Evolutionary conservation across 2,797 vertebrate genomes (phyloP).

Genomic region (Calcarius lapponicus): DNA sequence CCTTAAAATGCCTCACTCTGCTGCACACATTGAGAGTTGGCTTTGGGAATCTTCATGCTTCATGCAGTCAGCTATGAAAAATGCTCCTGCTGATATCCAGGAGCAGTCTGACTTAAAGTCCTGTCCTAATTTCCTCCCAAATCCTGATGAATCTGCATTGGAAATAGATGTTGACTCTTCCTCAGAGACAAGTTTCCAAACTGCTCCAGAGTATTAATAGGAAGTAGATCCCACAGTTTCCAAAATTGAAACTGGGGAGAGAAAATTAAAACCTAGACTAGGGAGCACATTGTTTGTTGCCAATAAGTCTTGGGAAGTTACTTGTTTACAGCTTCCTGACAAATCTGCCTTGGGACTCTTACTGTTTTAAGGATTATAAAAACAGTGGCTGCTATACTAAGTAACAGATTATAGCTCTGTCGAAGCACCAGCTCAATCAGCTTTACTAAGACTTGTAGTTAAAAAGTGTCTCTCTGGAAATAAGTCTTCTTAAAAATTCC

Average conservation of each 20-base stretch:
- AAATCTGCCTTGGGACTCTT: constrained; percentile 50
- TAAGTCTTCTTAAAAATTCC: not conserved
- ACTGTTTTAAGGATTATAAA: not conserved
- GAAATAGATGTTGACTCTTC: constrained; percentile 63
- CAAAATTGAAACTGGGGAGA: not conserved
- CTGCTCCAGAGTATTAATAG: constrained; percentile 57
- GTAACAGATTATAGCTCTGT: not conserved
- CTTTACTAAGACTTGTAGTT: not conserved
- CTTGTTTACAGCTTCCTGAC: constrained; percentile 57
- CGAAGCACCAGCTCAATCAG: not conserved
- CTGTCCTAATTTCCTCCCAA: constrained; percentile 13
- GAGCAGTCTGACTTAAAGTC: not conserved
- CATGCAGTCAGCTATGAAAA: not conserved
- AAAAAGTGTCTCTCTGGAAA: not conserved
- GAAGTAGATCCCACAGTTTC: not conserved
- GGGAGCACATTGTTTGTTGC: not conserved
- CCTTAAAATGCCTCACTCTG: constrained; percentile 70
- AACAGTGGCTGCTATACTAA: not conserved
- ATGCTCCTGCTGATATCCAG: not conserved
- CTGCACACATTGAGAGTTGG: constrained; percentile 75
- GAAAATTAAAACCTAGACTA: not conserved
- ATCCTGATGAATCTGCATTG: constrained; percentile 40
- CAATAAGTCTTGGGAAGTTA: not conserved
- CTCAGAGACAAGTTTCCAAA: constrained; percentile 66
- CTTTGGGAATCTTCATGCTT: constrained; percentile 76